These are phyloP conservation scores for Discoglossus pictus DNA, from an alignment of 2,797 vertebrate genomes.

Conservation along the genomic window DNA sequence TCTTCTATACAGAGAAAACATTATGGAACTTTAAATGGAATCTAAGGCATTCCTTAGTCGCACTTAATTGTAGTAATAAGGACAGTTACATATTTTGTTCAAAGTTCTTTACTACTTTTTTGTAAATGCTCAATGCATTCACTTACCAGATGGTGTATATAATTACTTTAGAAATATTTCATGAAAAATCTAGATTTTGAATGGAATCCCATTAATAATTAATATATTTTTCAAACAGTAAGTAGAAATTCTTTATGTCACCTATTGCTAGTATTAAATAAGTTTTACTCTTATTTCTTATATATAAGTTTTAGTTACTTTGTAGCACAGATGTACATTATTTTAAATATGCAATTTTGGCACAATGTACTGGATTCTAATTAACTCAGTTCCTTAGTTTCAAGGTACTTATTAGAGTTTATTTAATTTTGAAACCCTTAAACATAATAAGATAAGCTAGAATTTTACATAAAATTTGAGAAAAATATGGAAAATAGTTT, in stretches of 20 bases:
- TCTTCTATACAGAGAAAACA: too few relatives aligned
- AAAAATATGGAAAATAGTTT: too few relatives aligned
- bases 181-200: conserved; percentile 47
- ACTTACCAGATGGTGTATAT: conserved; percentile 49
- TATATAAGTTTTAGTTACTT: neutral
- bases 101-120: conserved; percentile 23
- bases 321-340: neutral
- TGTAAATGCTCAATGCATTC: conserved; percentile 38
- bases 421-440: too few relatives aligned
- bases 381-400: too few relatives aligned
- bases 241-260: conserved; percentile 22
- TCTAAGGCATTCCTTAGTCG: too few relatives aligned
- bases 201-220: conserved; percentile 41
- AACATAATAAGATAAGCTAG: too few relatives aligned
- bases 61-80: conserved; percentile 27
- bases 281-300: conserved; percentile 20
- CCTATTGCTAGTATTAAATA: conserved; percentile 42
- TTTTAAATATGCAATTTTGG: too few relatives aligned
- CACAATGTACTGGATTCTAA: too few relatives aligned
- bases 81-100: conserved; percentile 23
- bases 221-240: conserved; percentile 17
- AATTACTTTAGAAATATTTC: conserved; percentile 52
- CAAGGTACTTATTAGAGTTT: too few relatives aligned
- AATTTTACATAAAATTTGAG: too few relatives aligned
- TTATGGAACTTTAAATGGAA: too few relatives aligned